Evolutionary conservation across 92 coral and sea anemone species (phyloP).

Genomic region (Epizoanthus rinbou): DNA sequence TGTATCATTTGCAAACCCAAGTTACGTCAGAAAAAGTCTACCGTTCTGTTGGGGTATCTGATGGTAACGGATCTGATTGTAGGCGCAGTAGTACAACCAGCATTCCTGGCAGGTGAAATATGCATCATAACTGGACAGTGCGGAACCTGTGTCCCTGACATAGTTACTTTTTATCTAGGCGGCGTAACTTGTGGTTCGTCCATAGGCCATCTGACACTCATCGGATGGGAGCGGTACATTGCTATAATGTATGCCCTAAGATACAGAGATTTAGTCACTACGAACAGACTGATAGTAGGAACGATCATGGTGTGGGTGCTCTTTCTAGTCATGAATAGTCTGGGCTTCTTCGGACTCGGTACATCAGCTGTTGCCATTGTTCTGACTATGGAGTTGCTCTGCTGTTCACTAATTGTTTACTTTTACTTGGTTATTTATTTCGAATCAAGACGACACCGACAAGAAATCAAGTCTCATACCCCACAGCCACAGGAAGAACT

Average conservation of each 20-base stretch:
- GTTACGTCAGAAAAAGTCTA: not conserved
- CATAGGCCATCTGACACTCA: not conserved
- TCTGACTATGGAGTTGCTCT: too few species aligned
- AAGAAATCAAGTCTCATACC: too few species aligned
- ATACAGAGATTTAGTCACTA: not conserved
- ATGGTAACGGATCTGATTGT: constrained; percentile 4
- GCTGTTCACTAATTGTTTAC: too few species aligned
- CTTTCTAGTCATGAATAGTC: too few species aligned
- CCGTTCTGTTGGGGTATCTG: not conserved
- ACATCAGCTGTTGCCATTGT: too few species aligned
- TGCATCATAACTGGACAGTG: constrained; percentile 10
- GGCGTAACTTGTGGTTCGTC: not conserved
- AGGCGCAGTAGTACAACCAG: not conserved
- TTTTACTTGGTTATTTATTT: too few species aligned
- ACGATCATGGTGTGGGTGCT: too few species aligned
- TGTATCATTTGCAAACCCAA: not conserved
- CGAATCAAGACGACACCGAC: too few species aligned
- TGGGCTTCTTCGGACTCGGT: too few species aligned
- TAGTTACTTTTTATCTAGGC: not conserved
- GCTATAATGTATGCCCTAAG: not conserved
- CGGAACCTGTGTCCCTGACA: not conserved
- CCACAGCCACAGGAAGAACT: too few species aligned
- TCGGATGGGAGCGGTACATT: not conserved
- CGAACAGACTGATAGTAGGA: too few species aligned
- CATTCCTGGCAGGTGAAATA: not conserved